A percentile compares a stretch with the other conserved stretches of the same genome.
Evolutionary conservation across 2,888 invertebrate genomes (phyloP).

Genomic region (Minunthozetes semirufus): DNA sequence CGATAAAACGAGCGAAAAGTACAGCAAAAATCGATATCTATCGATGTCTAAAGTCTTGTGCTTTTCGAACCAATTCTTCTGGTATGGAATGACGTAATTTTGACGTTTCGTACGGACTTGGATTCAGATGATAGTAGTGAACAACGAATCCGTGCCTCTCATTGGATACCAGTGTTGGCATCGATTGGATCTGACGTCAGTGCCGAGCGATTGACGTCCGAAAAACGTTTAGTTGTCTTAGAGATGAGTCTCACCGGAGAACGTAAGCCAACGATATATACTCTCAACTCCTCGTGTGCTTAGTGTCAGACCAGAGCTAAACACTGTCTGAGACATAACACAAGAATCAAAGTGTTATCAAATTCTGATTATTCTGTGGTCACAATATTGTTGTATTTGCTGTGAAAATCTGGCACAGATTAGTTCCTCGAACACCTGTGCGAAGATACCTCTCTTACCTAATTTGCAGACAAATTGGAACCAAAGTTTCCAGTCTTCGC

Average conservation of each 20-base stretch:
- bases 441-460: neutral
- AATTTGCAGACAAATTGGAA: neutral
- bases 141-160: neutral
- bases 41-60: constrained; percentile 12
- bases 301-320: constrained; percentile 13
- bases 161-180: neutral
- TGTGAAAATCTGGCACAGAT: constrained; percentile 7
- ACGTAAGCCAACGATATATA: constrained; percentile 25
- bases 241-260: constrained; percentile 24
- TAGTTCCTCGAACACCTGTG: too few relatives aligned
- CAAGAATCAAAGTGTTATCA: neutral
- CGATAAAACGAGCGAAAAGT: constrained; percentile 6
- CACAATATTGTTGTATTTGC: neutral
- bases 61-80: constrained; percentile 18
- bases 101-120: constrained; percentile 10
- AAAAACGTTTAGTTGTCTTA: constrained; percentile 25
- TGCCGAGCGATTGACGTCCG: constrained; percentile 4
- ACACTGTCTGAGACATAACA: constrained; percentile 3
- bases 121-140: neutral
- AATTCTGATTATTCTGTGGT: constrained; percentile 1
- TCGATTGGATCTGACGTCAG: constrained; percentile 18
- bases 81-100: constrained; percentile 18
- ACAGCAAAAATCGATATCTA: constrained; percentile 11
- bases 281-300: constrained; percentile 9
- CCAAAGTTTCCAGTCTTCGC: neutral